phyloP scores from a whole-genome alignment of 2,113 vertebrate genomes.

The Ranitomeya imitator region DNA sequence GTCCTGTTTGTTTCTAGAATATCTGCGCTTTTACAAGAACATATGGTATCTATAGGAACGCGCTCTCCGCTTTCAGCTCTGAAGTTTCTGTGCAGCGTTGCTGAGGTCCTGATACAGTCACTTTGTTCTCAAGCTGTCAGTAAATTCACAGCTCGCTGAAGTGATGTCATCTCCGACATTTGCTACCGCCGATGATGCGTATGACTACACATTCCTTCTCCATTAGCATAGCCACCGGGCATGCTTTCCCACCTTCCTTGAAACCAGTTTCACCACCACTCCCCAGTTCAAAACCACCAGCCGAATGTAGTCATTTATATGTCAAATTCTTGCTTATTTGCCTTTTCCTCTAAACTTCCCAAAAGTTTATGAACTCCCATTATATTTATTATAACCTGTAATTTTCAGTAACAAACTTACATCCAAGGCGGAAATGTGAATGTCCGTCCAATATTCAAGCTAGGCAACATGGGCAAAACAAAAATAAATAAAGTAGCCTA shows the following conservation, averaged over 20 bases:
- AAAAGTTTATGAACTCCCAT: neutral
- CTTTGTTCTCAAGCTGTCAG: neutral
- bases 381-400: neutral
- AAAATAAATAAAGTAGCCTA: no score
- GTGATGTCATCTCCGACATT: neutral
- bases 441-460: no score
- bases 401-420: neutral
- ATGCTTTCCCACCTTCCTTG: neutral
- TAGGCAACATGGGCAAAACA: no score
- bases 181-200: neutral
- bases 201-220: neutral
- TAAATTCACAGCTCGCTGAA: neutral
- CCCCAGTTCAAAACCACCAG: neutral
- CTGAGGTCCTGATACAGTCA: neutral
- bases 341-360: neutral
- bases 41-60: neutral
- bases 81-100: neutral
- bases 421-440: no score
- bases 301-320: neutral
- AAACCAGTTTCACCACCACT: slow-evolving; percentile 20
- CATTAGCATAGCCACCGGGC: neutral
- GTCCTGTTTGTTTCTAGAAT: neutral
- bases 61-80: neutral
- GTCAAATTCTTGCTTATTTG: neutral
- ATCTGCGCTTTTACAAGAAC: neutral